Conservation (phyloP, 2,797 vertebrate genomes). For the Sebastes wilsoni region DNA sequence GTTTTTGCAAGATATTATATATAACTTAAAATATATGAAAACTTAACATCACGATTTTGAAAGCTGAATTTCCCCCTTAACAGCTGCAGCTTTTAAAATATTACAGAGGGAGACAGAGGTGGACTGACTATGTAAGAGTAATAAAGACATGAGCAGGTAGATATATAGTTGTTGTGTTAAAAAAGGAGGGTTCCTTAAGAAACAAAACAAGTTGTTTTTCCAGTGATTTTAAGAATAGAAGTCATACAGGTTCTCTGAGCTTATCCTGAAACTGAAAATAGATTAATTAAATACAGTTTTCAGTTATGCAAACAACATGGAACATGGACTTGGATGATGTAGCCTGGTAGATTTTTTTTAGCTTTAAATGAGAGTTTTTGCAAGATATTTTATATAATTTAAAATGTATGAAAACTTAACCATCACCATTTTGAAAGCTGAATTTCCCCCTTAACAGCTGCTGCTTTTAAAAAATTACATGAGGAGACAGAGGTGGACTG, state of each 20-base stretch:
- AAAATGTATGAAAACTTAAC: background rate
- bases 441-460: background rate
- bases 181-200: background rate
- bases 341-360: background rate
- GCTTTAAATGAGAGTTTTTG: too few relatives aligned
- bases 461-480: too few relatives aligned
- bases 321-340: too few relatives aligned
- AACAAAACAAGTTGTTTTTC: background rate
- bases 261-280: background rate
- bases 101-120: background rate
- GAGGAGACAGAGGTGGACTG: background rate
- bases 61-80: background rate
- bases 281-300: background rate
- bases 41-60: background rate
- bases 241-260: background rate
- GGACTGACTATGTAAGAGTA: background rate
- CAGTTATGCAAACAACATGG: background rate
- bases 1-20: background rate
- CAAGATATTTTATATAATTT: background rate
- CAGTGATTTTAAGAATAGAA: background rate
- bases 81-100: background rate
- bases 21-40: background rate
- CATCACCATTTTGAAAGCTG: background rate
- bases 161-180: too few relatives aligned
- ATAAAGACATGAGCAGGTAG: background rate